Base-by-base conservation (phyloP, 1,140 invertebrate species). In the Papilio xuthus region DNA sequence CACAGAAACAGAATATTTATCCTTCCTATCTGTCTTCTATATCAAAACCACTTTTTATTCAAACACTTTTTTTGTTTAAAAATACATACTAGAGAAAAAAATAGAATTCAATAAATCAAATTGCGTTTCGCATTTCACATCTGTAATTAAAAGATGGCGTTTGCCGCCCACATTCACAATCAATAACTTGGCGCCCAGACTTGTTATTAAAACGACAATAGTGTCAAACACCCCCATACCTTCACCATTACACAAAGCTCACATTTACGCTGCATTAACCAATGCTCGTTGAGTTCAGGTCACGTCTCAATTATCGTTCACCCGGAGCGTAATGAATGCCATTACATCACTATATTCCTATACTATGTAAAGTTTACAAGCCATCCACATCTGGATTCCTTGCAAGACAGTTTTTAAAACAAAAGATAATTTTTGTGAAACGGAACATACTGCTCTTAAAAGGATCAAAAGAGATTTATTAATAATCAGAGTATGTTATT, bases 261-360 rank as follows among this genome's bases (percentile, higher is more conserved):
- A 73, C 47, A 73, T 73, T 73, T 47, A 73, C 71, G 41, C 71
- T 73, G 71, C 71, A 73, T 73, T 73, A 73, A 73, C 71, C 71
- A 73, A 73, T 73, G 42, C 37, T 28, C 71, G 42, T 47, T 73
- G 26, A 20, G 41, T 73, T 73, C 41, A 42, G 42, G 20, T 44
- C 37, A 73, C 23, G 71, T 42, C 41, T 47, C 37, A 73, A 73
- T 73, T 73, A 73, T 3, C 13, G 20, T 12, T 41, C 37, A 10
- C 50, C 41, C 37, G n/a, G 42, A 20, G 42, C 70, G 23, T 20
- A 73, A 73, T 73, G 71, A 26, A 73, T 47, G 47, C 42, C 6
- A 20, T 47, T 47, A 50, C 32, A 73, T 73, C 42, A 73, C 1
- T 50, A 12, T 12, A 73, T 71, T 71, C 42, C 42, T 8, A 20